These are phyloP conservation scores for Chrysolina oricalcia DNA, from an alignment of 2,888 invertebrate genomes.

Conservation along the genomic window DNA sequence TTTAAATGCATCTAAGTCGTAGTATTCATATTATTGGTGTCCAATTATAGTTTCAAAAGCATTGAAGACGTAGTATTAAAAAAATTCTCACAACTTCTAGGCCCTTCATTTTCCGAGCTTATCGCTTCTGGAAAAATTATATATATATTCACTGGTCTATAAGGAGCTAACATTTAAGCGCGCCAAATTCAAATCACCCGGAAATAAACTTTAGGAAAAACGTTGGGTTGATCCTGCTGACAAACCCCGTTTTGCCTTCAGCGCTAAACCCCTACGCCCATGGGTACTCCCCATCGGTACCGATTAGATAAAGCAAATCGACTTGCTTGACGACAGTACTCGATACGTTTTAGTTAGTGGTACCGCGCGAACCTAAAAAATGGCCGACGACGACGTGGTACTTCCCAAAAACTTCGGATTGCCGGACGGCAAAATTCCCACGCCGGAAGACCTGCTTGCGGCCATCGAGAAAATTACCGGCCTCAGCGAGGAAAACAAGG, in stretches of 20 bases:
- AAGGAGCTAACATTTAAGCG: no score
- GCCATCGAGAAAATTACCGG: slow-evolving; percentile 75
- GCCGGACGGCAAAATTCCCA: slow-evolving; percentile 69
- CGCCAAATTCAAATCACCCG: no score
- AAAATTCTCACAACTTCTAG: no score
- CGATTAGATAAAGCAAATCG: slow-evolving; percentile 4
- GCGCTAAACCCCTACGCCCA: background rate
- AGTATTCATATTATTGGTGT: no score
- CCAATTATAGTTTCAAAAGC: no score
- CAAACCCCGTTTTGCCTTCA: background rate
- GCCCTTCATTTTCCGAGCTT: no score
- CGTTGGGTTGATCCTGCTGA: no score
- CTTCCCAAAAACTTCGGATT: slow-evolving; percentile 27
- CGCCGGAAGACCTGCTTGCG: slow-evolving; percentile 75
- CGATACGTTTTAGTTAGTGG: background rate
- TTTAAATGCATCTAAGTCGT: no score
- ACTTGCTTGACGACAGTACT: background rate
- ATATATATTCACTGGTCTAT: no score
- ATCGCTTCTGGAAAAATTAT: no score
- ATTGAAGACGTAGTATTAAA: no score
- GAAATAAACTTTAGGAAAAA: no score
- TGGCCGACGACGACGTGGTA: slow-evolving; percentile 26
- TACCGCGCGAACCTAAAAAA: background rate
- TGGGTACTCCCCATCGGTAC: slow-evolving; percentile 6
- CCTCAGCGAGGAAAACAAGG: slow-evolving; percentile 77